These are phyloP conservation scores for Coenobita brevimanus DNA, from an alignment of 1,140 invertebrate species.

Conservation along the genomic window DNA sequence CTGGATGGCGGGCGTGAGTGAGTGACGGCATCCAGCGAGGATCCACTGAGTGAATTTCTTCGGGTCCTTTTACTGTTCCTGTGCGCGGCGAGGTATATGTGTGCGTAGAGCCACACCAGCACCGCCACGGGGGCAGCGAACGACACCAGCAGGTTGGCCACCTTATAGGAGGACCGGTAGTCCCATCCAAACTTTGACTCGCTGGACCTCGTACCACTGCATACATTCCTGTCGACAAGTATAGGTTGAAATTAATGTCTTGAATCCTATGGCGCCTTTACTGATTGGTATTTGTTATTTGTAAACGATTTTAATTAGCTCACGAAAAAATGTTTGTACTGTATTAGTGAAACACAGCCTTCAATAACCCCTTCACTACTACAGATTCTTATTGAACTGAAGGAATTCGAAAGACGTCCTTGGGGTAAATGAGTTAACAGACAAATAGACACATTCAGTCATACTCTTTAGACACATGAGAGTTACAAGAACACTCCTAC, in stretches of 20 bases:
- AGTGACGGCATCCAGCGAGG: slow-evolving; percentile 67
- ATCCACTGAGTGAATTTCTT: slow-evolving; percentile 76
- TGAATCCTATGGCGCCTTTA: too few species aligned
- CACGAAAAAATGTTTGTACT: too few species aligned
- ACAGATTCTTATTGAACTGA: neutral
- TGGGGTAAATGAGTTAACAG: too few species aligned
- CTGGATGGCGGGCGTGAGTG: slow-evolving; percentile 35
- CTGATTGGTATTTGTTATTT: too few species aligned
- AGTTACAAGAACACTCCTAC: too few species aligned
- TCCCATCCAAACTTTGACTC: slow-evolving; percentile 62
- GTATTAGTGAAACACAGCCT: too few species aligned
- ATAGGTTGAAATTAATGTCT: too few species aligned
- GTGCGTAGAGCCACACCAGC: slow-evolving; percentile 82
- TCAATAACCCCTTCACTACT: neutral
- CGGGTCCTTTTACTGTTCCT: slow-evolving; percentile 82
- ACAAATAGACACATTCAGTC: too few species aligned
- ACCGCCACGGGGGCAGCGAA: slow-evolving; percentile 80
- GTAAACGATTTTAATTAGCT: too few species aligned
- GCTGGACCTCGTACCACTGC: slow-evolving; percentile 26
- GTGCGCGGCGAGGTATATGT: slow-evolving; percentile 82
- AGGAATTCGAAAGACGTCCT: neutral
- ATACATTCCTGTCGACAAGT: slow-evolving; percentile 32
- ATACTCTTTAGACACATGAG: too few species aligned
- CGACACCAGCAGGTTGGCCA: slow-evolving; percentile 77
- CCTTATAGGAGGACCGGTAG: slow-evolving; percentile 73